A percentile compares a stretch with the other conserved stretches of the same genome.
phyloP scores from a whole-genome alignment of 2,797 vertebrate genomes.

The Neosilurus hyrtlii region DNA sequence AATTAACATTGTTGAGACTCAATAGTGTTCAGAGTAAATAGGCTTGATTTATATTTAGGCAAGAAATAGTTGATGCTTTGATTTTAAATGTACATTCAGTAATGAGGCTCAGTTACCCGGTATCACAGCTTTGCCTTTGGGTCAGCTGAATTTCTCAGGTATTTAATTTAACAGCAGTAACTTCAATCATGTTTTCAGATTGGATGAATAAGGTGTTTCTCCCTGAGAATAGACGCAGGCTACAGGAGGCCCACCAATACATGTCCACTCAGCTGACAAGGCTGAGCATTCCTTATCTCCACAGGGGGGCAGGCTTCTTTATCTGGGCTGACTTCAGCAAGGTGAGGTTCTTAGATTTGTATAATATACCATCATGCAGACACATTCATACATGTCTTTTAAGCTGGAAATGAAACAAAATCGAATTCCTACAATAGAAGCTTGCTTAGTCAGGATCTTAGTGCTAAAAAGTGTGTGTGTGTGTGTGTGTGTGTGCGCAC shows the following conservation, averaged over 20 bases:
- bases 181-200: constrained; percentile 66
- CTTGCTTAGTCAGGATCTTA: neutral
- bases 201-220: constrained; percentile 89
- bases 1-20: neutral
- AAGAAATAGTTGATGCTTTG: neutral
- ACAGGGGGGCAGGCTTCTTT: constrained; percentile 81
- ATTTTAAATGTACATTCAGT: neutral
- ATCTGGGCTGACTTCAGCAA: constrained; percentile 92
- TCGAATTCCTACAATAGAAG: neutral
- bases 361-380: too few relatives aligned
- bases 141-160: neutral
- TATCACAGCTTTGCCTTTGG: neutral
- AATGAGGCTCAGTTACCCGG: neutral
- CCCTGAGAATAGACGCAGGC: constrained; percentile 79
- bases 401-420: neutral
- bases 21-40: neutral
- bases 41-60: neutral
- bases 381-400: neutral
- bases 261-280: constrained; percentile 79
- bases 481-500: neutral
- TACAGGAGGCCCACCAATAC: constrained; percentile 81
- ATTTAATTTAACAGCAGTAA: neutral
- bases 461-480: neutral
- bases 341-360: constrained; percentile 67
- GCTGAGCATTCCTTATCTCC: constrained; percentile 82